phyloP scores from a whole-genome alignment of 1,140 invertebrate genomes.

The Cotesia vestalis region DNA sequence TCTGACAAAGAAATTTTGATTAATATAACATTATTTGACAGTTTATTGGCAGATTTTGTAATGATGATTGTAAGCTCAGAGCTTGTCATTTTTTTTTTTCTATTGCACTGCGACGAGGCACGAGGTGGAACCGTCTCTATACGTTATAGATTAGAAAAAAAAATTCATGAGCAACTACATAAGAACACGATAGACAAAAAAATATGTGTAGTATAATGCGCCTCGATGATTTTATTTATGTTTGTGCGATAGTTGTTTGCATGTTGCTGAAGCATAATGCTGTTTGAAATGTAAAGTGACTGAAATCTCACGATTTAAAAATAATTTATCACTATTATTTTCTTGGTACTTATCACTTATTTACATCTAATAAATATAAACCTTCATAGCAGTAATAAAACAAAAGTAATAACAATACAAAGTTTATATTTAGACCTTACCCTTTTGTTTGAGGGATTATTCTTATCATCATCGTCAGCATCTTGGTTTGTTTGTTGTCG shows the following conservation, averaged over 20 bases:
- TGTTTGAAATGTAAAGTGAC: slow-evolving; percentile 26
- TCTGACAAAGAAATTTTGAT: too few relatives aligned
- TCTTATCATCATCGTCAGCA: slow-evolving; percentile 3
- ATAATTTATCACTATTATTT: slow-evolving; percentile 7
- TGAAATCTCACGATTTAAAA: slow-evolving; percentile 17
- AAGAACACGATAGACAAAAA: slow-evolving; percentile 15
- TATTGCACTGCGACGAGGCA: slow-evolving; percentile 7
- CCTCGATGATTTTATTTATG: slow-evolving; percentile 5
- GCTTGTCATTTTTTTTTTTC: neutral
- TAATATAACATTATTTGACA: too few relatives aligned
- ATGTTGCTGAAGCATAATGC: slow-evolving; percentile 30
- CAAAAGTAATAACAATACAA: neutral
- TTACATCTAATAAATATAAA: neutral
- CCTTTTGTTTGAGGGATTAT: too few relatives aligned
- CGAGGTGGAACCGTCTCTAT: neutral
- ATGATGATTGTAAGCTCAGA: neutral
- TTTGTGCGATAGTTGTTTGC: slow-evolving; percentile 11
- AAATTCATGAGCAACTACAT: slow-evolving; percentile 15
- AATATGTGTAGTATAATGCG: slow-evolving; percentile 11
- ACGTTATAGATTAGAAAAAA: slow-evolving; percentile 10
- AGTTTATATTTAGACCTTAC: too few relatives aligned
- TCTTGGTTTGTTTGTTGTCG: neutral
- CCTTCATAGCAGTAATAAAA: neutral
- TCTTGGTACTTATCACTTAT: neutral
- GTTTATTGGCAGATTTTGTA: neutral